phyloP scores from a whole-genome alignment of 1,140 invertebrate species.

The Bradysia coprophila region DNA sequence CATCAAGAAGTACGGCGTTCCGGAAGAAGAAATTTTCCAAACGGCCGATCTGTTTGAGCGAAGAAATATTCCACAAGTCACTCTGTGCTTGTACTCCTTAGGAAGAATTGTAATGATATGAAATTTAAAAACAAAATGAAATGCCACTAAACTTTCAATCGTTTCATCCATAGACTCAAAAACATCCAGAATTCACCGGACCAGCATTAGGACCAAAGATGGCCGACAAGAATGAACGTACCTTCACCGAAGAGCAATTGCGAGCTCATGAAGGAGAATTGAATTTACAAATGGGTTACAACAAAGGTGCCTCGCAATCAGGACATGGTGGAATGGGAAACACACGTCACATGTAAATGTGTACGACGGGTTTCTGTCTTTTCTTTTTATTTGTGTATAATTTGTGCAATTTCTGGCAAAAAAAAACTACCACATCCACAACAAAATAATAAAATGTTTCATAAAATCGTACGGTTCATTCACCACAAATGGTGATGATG shows the following conservation, averaged over 20 bases:
- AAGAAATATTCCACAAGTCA: slow-evolving; percentile 92
- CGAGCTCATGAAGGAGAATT: slow-evolving; percentile 77
- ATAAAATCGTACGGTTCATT: too few relatives aligned
- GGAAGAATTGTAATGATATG: slow-evolving; percentile 65
- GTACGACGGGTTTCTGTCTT: too few relatives aligned
- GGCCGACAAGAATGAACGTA: slow-evolving; percentile 81
- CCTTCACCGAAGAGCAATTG: slow-evolving; percentile 89
- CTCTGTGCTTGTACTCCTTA: slow-evolving; percentile 71
- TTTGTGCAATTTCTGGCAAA: too few relatives aligned
- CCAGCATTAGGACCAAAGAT: slow-evolving; percentile 85
- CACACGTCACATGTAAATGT: slow-evolving; percentile 81
- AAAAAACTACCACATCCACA: too few relatives aligned
- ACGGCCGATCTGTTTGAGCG: slow-evolving; percentile 94
- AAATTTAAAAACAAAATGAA: slow-evolving; percentile 1
- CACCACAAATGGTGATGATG: too few relatives aligned
- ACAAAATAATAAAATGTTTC: too few relatives aligned
- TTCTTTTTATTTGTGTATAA: too few relatives aligned
- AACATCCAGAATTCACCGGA: slow-evolving; percentile 82
- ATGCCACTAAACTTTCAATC: too few relatives aligned
- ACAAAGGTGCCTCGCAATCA: slow-evolving; percentile 77
- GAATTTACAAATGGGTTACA: slow-evolving; percentile 91
- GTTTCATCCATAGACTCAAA: slow-evolving; percentile 53
- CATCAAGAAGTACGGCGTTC: slow-evolving; percentile 84
- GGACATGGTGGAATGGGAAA: slow-evolving; percentile 86
- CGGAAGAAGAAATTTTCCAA: slow-evolving; percentile 95